Conservation (phyloP, 2,888 invertebrate species). For the Cantharis flavilabris region DNA sequence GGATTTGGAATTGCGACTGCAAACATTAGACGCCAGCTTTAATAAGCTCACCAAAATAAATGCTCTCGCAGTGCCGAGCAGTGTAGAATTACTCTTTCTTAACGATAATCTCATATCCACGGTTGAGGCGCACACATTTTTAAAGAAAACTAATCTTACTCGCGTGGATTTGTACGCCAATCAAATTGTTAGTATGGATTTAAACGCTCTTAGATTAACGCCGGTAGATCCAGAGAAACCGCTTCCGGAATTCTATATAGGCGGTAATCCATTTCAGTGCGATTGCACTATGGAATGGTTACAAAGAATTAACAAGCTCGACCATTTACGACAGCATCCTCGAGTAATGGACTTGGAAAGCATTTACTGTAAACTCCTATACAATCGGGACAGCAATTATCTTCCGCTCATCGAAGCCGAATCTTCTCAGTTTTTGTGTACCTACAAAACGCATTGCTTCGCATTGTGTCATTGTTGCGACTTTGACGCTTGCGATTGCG, state of each 20-base stretch:
- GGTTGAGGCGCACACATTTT: conserved; percentile 88
- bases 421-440: conserved; percentile 88
- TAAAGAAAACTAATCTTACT: conserved; percentile 85
- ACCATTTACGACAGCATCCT: conserved; percentile 85
- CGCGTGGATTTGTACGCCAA: conserved; percentile 92
- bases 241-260: conserved; percentile 89
- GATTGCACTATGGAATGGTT: conserved; percentile 97
- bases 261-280: conserved; percentile 92
- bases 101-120: conserved; percentile 86
- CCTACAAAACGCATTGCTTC: conserved; percentile 92
- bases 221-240: conserved; percentile 76
- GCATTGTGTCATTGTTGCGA: conserved; percentile 95
- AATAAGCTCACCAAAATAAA: conserved; percentile 82
- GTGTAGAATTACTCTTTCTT: conserved; percentile 82
- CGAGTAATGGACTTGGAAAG: conserved; percentile 87
- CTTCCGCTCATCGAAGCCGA: conserved; percentile 86
- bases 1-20: conserved; percentile 73
- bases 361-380: conserved; percentile 85
- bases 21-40: conserved; percentile 88
- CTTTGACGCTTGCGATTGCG: conserved; percentile 96
- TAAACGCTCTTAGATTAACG: conserved; percentile 82
- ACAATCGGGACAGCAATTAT: conserved; percentile 82
- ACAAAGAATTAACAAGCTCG: conserved; percentile 84
- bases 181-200: conserved; percentile 87
- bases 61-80: conserved; percentile 78